These are phyloP conservation scores for Borostomias antarcticus DNA, from an alignment of 2,797 vertebrate genomes.

Conservation along the genomic window DNA sequence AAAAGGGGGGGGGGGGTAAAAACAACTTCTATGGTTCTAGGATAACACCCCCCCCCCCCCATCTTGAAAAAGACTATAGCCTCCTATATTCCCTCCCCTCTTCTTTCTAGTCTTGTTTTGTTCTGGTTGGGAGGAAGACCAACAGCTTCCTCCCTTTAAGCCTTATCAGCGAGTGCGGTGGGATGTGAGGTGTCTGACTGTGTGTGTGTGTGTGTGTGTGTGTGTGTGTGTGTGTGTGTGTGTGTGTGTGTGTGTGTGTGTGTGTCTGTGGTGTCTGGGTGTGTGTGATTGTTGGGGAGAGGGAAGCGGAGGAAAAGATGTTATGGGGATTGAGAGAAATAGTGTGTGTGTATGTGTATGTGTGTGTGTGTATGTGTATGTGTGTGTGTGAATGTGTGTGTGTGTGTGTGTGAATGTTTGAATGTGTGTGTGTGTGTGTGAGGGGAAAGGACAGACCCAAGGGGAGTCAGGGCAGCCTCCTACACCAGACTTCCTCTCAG, in stretches of 20 bases:
- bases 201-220: slow-evolving; percentile 5
- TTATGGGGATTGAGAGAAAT: too few species aligned
- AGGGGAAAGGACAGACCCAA: slow-evolving; percentile 23
- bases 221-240: slow-evolving; percentile 3
- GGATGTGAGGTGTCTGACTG: neutral
- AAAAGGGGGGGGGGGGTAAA: slow-evolving; percentile 21
- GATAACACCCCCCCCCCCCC: neutral
- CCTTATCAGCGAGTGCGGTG: slow-evolving; percentile 32
- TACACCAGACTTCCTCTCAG: slow-evolving; percentile 37
- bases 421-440: too few species aligned
- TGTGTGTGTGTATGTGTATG: too few species aligned
- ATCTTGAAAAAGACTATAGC: neutral
- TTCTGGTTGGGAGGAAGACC: slow-evolving; percentile 32
- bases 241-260: neutral
- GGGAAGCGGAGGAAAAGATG: neutral
- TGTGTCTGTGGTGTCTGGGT: slow-evolving; percentile 16
- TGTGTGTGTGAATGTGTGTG: too few species aligned
- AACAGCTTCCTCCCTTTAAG: slow-evolving; percentile 36
- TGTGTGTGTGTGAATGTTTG: too few species aligned
- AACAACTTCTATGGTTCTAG: slow-evolving; percentile 2
- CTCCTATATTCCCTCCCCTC: neutral
- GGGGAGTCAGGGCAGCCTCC: slow-evolving; percentile 48
- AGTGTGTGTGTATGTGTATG: too few species aligned
- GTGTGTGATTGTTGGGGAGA: neutral
- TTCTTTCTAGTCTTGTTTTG: slow-evolving; percentile 29